Evolutionary conservation across 2,888 invertebrate species (phyloP).

Genomic region (Drosophila cracens): DNA sequence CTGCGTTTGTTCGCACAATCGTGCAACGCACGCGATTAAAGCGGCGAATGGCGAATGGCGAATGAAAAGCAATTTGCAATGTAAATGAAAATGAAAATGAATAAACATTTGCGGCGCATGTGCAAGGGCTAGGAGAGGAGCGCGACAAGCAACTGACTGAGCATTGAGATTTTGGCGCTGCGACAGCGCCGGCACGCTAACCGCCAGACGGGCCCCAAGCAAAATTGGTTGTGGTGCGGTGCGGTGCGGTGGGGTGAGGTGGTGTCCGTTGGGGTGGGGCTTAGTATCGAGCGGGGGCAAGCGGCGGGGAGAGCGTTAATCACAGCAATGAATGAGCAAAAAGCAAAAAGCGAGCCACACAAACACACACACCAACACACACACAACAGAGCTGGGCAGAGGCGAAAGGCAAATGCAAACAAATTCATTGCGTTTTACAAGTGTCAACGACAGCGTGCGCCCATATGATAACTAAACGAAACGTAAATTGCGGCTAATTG

Average conservation of each 20-base stretch:
- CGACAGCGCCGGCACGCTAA: constrained; percentile 59
- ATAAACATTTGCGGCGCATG: constrained; percentile 63
- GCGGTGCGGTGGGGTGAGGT: neutral
- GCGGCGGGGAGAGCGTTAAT: constrained; percentile 54
- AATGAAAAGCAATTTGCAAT: constrained; percentile 75
- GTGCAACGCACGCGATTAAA: constrained; percentile 67
- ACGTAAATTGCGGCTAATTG: constrained; percentile 77
- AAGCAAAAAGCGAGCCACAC: constrained; percentile 34
- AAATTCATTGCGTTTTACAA: constrained; percentile 78
- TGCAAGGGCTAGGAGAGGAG: constrained; percentile 41
- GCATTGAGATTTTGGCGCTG: constrained; percentile 61
- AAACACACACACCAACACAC: constrained; percentile 6
- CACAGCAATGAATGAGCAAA: constrained; percentile 52
- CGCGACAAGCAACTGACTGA: constrained; percentile 34
- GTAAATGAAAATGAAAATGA: constrained; percentile 63
- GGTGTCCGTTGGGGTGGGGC: constrained; percentile 3
- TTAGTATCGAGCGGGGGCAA: neutral
- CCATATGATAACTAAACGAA: constrained; percentile 74
- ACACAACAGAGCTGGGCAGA: neutral
- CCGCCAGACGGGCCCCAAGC: constrained; percentile 27
- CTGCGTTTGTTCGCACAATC: constrained; percentile 61
- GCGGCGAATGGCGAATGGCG: constrained; percentile 49
- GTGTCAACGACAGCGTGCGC: constrained; percentile 69
- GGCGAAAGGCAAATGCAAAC: constrained; percentile 50
- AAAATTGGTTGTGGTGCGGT: neutral